Conservation (phyloP, 1,140 invertebrate genomes). For the Orchesella cincta region DNA sequence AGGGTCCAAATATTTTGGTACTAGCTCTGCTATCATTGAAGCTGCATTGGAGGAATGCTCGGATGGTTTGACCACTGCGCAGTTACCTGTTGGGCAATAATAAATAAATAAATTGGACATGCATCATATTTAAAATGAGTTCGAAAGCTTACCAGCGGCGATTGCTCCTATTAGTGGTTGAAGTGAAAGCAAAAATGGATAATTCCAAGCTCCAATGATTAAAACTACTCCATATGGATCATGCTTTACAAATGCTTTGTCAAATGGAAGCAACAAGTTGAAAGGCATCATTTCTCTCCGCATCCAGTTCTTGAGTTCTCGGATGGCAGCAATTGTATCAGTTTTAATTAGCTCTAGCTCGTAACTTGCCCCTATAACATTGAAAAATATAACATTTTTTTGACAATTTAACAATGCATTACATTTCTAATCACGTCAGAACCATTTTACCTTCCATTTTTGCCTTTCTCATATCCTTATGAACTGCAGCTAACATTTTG, state of each 20-base stretch:
- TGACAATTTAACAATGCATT: slow-evolving; percentile 37
- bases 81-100: slow-evolving; percentile 63
- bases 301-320: slow-evolving; percentile 40
- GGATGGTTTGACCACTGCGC: slow-evolving; percentile 65
- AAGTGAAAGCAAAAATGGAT: slow-evolving; percentile 64
- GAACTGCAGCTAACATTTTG: slow-evolving; percentile 56
- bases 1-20: slow-evolving; percentile 65
- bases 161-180: slow-evolving; percentile 61
- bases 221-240: slow-evolving; percentile 63
- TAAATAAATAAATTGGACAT: background rate
- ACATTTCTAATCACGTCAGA: too few species aligned
- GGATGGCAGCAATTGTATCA: slow-evolving; percentile 27
- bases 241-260: slow-evolving; percentile 11
- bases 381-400: background rate
- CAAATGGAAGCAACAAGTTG: slow-evolving; percentile 33
- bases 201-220: slow-evolving; percentile 66
- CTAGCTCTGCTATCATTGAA: slow-evolving; percentile 57
- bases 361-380: background rate
- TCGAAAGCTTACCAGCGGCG: background rate
- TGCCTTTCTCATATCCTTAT: slow-evolving; percentile 59
- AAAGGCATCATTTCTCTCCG: slow-evolving; percentile 36
- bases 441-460: slow-evolving; percentile 29
- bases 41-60: slow-evolving; percentile 62
- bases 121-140: background rate
- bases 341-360: slow-evolving; percentile 38